Conservation (phyloP, 2,888 invertebrate species). For the Melieria crassipennis region DNA sequence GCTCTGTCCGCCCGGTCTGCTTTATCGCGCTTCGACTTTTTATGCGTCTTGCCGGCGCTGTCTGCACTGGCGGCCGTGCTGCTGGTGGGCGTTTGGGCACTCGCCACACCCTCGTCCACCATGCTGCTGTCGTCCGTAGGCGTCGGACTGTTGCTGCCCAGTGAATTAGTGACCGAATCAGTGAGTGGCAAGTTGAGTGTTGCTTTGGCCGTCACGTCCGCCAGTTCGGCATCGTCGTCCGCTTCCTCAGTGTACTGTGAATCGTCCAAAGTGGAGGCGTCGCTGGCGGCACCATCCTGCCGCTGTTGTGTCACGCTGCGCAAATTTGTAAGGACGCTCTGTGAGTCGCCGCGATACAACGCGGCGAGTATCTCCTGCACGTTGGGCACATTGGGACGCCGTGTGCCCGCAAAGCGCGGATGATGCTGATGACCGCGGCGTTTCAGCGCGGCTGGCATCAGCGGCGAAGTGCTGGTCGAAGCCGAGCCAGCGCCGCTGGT, state of each 20-base stretch:
- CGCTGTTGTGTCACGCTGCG: constrained; percentile 42
- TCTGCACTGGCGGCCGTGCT: constrained; percentile 16
- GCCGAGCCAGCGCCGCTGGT: constrained; percentile 54
- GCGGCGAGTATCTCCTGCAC: constrained; percentile 65
- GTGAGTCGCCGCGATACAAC: constrained; percentile 61
- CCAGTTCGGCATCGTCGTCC: constrained; percentile 40
- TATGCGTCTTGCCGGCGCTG: constrained; percentile 39
- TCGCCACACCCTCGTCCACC: constrained; percentile 54
- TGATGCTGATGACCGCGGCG: constrained; percentile 81
- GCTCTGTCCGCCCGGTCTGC: constrained; percentile 18
- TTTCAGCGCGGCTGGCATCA: constrained; percentile 57
- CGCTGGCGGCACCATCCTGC: constrained; percentile 39
- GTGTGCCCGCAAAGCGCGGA: constrained; percentile 74
- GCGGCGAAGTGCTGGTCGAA: constrained; percentile 43
- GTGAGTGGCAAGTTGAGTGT: constrained; percentile 58
- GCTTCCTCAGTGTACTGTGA: constrained; percentile 42
- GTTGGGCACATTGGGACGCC: constrained; percentile 67
- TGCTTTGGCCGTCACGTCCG: constrained; percentile 39
- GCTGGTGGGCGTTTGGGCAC: constrained; percentile 43
- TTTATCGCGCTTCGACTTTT: constrained; percentile 45
- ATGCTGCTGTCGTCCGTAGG: constrained; percentile 64
- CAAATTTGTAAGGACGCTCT: constrained; percentile 57
- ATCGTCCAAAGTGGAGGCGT: constrained; percentile 43
- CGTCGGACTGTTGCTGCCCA: constrained; percentile 63
- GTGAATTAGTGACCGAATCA: constrained; percentile 56